Conservation (phyloP, 2,888 invertebrate genomes). For the Drosophila yooni region DNA sequence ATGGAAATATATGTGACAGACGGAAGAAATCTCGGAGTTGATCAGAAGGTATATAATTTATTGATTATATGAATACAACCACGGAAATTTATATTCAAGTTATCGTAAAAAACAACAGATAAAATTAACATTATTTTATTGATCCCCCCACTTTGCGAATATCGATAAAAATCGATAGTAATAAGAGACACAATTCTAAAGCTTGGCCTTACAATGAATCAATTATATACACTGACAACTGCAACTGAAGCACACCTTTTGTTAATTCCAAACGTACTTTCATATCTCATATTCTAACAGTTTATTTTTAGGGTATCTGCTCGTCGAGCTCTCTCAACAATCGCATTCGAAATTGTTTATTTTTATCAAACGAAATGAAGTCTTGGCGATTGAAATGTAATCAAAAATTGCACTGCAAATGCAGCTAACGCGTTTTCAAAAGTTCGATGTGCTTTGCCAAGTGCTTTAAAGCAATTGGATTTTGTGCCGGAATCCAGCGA, state of each 20-base stretch:
- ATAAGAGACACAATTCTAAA: background rate
- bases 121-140: background rate
- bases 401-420: slow-evolving; percentile 61
- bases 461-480: slow-evolving; percentile 54
- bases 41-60: background rate
- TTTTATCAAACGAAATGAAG: background rate
- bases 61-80: background rate
- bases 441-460: slow-evolving; percentile 37
- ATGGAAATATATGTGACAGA: background rate
- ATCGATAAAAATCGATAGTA: background rate
- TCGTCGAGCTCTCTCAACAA: background rate
- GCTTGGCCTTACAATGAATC: accelerated
- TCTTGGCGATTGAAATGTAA: slow-evolving; percentile 65
- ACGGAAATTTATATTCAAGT: background rate
- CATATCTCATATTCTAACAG: background rate
- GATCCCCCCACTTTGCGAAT: background rate
- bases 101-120: background rate
- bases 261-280: background rate
- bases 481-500: slow-evolving; percentile 28
- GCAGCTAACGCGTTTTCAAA: slow-evolving; percentile 59
- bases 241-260: background rate
- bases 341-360: background rate
- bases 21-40: background rate
- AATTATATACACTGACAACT: background rate
- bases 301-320: background rate